These are phyloP conservation scores for Rhagoletis zephyria DNA, from an alignment of 1,140 invertebrate genomes.

Conservation along the genomic window DNA sequence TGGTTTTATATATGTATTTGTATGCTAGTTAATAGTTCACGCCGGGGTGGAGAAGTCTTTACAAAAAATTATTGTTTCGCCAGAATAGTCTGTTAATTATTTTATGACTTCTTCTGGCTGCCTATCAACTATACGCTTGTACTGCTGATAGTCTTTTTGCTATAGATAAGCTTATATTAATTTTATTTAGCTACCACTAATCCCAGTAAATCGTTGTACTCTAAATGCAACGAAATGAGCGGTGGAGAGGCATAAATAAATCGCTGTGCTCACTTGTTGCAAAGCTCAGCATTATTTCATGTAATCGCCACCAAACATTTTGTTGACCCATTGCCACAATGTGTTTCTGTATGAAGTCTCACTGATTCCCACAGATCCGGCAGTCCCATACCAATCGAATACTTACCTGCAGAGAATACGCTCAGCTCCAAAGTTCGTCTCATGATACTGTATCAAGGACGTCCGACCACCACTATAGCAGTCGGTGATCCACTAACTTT, in stretches of 20 bases:
- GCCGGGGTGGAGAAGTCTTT: too few relatives aligned
- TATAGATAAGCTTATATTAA: constrained; percentile 34
- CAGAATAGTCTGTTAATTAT: background rate
- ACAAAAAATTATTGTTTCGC: background rate
- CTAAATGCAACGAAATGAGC: constrained; percentile 53
- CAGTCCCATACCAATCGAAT: constrained; percentile 92
- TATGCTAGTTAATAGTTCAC: too few relatives aligned
- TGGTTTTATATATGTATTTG: too few relatives aligned
- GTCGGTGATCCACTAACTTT: constrained; percentile 94
- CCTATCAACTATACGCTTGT: background rate
- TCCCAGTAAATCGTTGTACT: constrained; percentile 43
- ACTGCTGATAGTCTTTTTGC: background rate
- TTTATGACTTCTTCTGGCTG: background rate
- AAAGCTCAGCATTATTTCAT: background rate
- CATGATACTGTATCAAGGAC: constrained; percentile 88
- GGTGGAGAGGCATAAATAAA: background rate
- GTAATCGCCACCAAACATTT: constrained; percentile 34
- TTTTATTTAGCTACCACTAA: constrained; percentile 58
- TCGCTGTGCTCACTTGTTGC: background rate
- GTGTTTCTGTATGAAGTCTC: constrained; percentile 58
- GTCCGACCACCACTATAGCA: constrained; percentile 92
- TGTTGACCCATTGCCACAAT: constrained; percentile 47
- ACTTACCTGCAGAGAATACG: constrained; percentile 90
- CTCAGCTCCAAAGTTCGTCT: constrained; percentile 88
- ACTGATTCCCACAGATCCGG: constrained; percentile 79